phyloP scores from a whole-genome alignment of 2,113 vertebrate species.

The Alaudala cheleensis region DNA sequence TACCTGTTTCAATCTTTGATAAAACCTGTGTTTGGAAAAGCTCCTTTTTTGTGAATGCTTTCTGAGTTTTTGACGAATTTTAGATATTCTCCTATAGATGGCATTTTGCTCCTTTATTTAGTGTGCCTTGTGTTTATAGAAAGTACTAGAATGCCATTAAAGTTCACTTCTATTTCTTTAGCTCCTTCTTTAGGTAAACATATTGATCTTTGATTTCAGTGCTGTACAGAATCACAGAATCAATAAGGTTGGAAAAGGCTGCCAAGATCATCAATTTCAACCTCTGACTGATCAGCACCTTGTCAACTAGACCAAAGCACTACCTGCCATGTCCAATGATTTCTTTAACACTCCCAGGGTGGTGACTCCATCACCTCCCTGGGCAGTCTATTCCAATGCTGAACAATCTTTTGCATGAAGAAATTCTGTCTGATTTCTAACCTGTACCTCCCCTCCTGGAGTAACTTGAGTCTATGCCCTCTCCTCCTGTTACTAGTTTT shows the following conservation, averaged over 20 bases:
- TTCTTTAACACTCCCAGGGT: not conserved
- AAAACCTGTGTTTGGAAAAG: not conserved
- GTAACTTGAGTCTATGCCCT: not conserved
- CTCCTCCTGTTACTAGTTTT: not conserved
- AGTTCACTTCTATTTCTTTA: not conserved
- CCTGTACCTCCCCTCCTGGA: not conserved
- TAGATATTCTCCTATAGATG: not conserved
- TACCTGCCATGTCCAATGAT: too few relatives aligned
- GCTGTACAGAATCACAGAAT: not conserved
- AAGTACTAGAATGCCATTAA: not conserved
- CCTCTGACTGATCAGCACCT: not conserved
- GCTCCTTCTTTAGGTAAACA: not conserved
- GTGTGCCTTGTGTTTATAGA: not conserved
- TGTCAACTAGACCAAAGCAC: not conserved
- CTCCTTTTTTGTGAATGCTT: not conserved
- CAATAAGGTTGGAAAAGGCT: not conserved
- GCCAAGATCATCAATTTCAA: not conserved
- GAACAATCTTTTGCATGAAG: not conserved
- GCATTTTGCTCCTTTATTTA: not conserved
- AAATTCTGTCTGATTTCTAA: not conserved
- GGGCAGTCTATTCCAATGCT: too few relatives aligned
- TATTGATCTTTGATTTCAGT: not conserved
- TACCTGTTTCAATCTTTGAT: not conserved
- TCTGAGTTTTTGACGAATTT: not conserved
- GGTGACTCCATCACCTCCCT: not conserved